phyloP scores from a whole-genome alignment of 30 jellyfish, hydroid and myxozoan species.

The Turritopsis dohrnii region DNA sequence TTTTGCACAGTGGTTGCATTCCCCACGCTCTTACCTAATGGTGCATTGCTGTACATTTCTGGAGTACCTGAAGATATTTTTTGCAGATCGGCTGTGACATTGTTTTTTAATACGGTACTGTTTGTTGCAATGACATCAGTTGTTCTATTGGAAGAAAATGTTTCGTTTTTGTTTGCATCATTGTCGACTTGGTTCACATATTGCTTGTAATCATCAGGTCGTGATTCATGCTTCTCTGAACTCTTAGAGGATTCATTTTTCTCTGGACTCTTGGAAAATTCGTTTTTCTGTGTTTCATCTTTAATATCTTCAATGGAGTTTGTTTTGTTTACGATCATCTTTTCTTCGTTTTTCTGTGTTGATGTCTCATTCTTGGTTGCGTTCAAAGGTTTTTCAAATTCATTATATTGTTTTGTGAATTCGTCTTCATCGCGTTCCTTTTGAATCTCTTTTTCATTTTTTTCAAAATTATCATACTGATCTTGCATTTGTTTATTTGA shows the following conservation, averaged over 20 bases:
- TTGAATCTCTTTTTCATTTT: conserved; percentile 8
- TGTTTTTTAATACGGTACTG: not conserved
- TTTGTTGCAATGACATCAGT: not conserved
- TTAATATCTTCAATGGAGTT: not conserved
- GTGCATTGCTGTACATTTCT: conserved; percentile 17
- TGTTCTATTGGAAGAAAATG: not conserved
- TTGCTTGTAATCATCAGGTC: not conserved
- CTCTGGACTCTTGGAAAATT: too few species aligned
- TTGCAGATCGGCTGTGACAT: not conserved
- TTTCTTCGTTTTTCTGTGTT: not conserved
- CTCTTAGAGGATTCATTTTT: not conserved
- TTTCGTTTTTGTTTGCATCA: not conserved
- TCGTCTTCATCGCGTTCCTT: not conserved
- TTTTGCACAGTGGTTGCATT: conserved; percentile 9
- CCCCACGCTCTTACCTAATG: conserved; percentile 2
- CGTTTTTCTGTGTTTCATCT: too few species aligned
- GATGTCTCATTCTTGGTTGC: not conserved
- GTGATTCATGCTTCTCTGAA: too few species aligned
- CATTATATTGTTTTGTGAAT: conserved; percentile 27
- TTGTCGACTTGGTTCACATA: not conserved
- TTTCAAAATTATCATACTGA: conserved; percentile 34
- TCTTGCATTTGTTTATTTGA: conserved; percentile 14
- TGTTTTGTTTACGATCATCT: not conserved
- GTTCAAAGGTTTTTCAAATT: conserved; percentile 14
- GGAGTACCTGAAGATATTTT: conserved; percentile 2